Conservation (phyloP, 2,797 vertebrate species). For the Xyrichtys novacula region DNA sequence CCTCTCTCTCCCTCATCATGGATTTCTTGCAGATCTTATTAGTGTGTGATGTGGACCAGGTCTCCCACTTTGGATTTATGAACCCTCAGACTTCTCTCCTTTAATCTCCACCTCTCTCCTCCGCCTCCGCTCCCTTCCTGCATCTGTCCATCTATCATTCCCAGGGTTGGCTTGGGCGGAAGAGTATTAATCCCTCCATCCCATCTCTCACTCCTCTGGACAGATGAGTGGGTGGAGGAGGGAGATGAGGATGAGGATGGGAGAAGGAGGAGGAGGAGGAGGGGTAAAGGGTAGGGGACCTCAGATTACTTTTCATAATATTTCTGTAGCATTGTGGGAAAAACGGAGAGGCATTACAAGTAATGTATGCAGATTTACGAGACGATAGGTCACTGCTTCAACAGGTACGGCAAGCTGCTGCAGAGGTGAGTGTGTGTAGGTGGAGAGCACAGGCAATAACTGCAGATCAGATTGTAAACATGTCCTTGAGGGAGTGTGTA, state of each 20-base stretch:
- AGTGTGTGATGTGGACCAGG: constrained; percentile 83
- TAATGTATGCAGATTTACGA: constrained; percentile 67
- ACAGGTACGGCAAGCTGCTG: constrained; percentile 58
- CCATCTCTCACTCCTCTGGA: constrained; percentile 84
- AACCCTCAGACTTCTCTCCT: constrained; percentile 83
- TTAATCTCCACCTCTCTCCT: constrained; percentile 76
- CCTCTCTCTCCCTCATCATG: constrained; percentile 69
- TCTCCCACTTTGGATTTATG: constrained; percentile 83
- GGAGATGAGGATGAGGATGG: constrained; percentile 41
- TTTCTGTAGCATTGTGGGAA: constrained; percentile 67
- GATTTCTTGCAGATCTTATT: constrained; percentile 83
- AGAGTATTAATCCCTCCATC: constrained; percentile 86
- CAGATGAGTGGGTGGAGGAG: constrained; percentile 80
- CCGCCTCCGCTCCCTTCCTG: constrained; percentile 80
- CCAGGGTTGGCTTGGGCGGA: constrained; percentile 82
- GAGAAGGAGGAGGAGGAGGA: constrained; percentile 23
- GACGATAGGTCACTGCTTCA: constrained; percentile 48
- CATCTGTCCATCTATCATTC: constrained; percentile 87
- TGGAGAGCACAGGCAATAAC: constrained; percentile 27
- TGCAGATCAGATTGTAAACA: constrained; percentile 41
- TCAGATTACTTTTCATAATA: constrained; percentile 84
- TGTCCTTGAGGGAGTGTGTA: background rate
- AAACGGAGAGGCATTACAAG: constrained; percentile 43
- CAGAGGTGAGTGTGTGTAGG: constrained; percentile 29
- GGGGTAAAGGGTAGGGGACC: constrained; percentile 60